Evolutionary conservation across 2,888 invertebrate genomes (phyloP).

Genomic region (Cephus pulcher): DNA sequence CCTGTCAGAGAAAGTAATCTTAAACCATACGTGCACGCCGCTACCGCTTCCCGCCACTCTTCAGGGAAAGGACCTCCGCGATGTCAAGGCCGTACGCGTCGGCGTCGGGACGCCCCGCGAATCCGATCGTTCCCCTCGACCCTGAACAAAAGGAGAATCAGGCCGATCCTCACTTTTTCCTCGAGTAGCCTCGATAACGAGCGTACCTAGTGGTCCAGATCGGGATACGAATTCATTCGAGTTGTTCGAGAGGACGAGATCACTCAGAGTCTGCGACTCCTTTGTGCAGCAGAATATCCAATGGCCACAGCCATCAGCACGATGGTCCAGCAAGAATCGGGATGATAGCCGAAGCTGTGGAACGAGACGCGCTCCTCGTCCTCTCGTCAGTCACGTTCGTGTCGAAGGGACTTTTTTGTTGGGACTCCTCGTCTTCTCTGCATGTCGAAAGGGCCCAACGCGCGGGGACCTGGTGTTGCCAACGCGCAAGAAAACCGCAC

Average conservation of each 20-base stretch:
- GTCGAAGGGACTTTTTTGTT: neutral
- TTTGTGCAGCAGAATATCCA: neutral
- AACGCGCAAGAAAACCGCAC: neutral
- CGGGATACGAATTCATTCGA: neutral
- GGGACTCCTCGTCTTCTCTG: neutral
- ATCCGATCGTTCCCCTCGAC: neutral
- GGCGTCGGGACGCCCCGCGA: neutral
- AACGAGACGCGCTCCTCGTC: neutral
- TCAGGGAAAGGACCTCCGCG: constrained; percentile 6
- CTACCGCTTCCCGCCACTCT: constrained; percentile 40
- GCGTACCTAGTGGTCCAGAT: neutral
- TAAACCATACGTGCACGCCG: constrained; percentile 48
- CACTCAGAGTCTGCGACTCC: neutral
- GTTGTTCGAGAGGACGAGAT: neutral
- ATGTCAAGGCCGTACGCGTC: constrained; percentile 6
- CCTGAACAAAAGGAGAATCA: neutral
- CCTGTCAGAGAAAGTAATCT: constrained; percentile 57
- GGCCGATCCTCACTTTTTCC: neutral
- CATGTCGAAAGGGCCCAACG: neutral
- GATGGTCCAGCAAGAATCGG: neutral
- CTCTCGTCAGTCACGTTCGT: neutral
- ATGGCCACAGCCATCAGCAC: neutral
- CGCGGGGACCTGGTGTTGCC: neutral
- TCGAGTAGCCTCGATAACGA: neutral
- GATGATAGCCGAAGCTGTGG: neutral